A percentile compares a stretch with the other conserved stretches of the same genome.
phyloP scores from a whole-genome alignment of 2,888 invertebrate genomes.

The Cataglyphis altisquamis region DNA sequence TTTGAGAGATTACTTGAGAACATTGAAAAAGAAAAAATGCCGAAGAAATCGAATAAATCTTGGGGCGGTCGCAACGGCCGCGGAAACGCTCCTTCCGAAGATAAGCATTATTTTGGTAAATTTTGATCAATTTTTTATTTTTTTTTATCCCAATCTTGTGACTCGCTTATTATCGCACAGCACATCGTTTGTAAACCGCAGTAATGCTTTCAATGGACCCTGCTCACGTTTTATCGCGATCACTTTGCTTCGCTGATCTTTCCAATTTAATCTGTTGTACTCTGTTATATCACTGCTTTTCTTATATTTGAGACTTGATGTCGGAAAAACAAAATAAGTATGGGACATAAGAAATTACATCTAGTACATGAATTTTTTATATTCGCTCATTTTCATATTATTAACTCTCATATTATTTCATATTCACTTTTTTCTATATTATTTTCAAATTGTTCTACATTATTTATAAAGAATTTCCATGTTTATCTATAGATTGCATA shows the following conservation, averaged over 20 bases:
- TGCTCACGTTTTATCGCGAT: not conserved
- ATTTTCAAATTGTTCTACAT: too few species aligned
- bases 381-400: too few species aligned
- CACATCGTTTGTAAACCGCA: too few species aligned
- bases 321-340: not conserved
- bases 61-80: conserved; percentile 70
- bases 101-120: conserved; percentile 79
- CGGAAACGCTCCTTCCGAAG: not conserved
- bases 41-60: conserved; percentile 76
- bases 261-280: not conserved
- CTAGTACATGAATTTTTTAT: not conserved
- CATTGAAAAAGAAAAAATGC: conserved; percentile 73
- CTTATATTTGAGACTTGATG: not conserved
- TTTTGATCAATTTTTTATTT: not conserved
- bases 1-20: not conserved
- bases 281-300: not conserved
- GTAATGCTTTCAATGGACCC: not conserved
- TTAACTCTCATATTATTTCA: too few species aligned
- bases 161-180: not conserved
- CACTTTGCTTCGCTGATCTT: not conserved
- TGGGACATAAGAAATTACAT: not conserved
- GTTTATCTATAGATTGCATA: too few species aligned
- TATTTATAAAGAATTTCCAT: too few species aligned
- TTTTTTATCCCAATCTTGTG: not conserved
- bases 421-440: too few species aligned